A percentile compares a stretch with the other conserved stretches of the same genome.
These are phyloP conservation scores for Botia kubotai DNA, from an alignment of 2,797 vertebrate species.

Conservation along the genomic window DNA sequence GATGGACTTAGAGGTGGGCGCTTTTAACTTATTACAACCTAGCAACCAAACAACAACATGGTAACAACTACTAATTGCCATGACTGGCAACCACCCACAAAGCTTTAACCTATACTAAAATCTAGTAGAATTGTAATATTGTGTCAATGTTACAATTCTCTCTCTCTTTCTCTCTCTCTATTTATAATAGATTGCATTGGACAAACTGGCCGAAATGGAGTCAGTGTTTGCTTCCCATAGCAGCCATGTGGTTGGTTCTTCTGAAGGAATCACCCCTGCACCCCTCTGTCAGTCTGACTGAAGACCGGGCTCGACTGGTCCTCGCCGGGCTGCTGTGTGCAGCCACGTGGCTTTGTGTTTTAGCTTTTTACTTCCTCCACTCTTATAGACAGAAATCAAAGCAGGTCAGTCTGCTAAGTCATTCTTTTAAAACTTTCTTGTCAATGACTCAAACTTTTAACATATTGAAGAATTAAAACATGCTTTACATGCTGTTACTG, in stretches of 20 bases:
- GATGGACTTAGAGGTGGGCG: too few species aligned
- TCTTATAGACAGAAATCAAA: constrained; percentile 22
- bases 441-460: not conserved
- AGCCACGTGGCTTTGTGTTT: constrained; percentile 44
- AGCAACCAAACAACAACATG: too few species aligned
- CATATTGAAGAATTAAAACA: too few species aligned
- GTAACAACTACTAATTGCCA: too few species aligned
- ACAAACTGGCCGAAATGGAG: constrained; percentile 48
- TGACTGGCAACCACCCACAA: too few species aligned
- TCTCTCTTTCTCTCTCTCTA: not conserved
- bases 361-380: constrained; percentile 53
- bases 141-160: not conserved
- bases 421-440: not conserved
- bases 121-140: too few species aligned
- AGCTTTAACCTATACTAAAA: too few species aligned
- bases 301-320: constrained; percentile 60
- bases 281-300: constrained; percentile 50
- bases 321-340: constrained; percentile 57
- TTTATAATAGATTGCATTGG: constrained; percentile 27
- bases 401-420: constrained; percentile 7
- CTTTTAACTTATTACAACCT: too few species aligned
- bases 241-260: constrained; percentile 67
- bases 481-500: not conserved
- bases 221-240: constrained; percentile 49
- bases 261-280: constrained; percentile 69